These are phyloP conservation scores for Coregonus ussuriensis DNA, from an alignment of 2,797 vertebrate genomes.

Conservation along the genomic window DNA sequence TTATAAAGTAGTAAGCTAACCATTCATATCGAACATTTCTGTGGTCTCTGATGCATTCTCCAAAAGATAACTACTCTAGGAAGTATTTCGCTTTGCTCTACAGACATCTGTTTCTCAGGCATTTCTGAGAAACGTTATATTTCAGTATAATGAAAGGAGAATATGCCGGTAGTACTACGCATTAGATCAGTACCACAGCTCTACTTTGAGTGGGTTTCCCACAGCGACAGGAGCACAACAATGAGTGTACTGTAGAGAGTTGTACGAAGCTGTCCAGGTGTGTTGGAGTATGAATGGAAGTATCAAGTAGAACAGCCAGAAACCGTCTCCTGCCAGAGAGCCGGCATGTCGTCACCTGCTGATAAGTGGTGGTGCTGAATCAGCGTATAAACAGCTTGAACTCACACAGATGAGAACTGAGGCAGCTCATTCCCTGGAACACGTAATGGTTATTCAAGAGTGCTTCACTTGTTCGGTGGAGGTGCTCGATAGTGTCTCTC, in stretches of 20 bases:
- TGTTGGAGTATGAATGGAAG: neutral
- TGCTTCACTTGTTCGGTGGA: constrained; percentile 27
- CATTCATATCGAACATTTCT: neutral
- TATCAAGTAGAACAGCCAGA: neutral
- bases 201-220: neutral
- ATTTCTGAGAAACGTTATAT: neutral
- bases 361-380: neutral
- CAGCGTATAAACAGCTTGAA: neutral
- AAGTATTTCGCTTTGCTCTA: too few relatives aligned
- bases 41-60: neutral
- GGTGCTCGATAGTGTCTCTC: constrained; percentile 32
- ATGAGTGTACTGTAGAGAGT: neutral
- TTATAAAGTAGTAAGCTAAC: too few relatives aligned
- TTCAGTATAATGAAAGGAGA: neutral
- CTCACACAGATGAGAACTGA: constrained; percentile 22
- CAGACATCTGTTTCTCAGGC: neutral
- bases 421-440: constrained; percentile 25
- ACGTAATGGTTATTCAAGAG: constrained; percentile 26
- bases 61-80: too few relatives aligned
- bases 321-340: constrained; percentile 19
- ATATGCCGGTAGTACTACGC: neutral
- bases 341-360: constrained; percentile 27
- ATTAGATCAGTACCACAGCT: neutral
- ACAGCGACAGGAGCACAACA: neutral
- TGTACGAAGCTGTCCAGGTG: neutral